Base-by-base conservation (phyloP, 2,888 invertebrate species). In the Clunio marinus region DNA sequence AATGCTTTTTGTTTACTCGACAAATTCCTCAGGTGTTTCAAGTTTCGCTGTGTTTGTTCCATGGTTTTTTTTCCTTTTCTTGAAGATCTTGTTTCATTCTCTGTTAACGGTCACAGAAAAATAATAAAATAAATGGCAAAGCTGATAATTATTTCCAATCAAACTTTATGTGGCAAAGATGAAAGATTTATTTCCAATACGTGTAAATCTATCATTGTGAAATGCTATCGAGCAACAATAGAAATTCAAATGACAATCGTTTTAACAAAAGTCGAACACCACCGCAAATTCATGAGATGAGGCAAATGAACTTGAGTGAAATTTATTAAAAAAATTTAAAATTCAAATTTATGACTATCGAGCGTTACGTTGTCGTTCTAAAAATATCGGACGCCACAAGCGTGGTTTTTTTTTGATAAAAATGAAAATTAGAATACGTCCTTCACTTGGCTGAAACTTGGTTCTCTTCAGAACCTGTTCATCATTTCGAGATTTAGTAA, bases 21-120 rank as follows among this genome's bases (percentile, higher is more conserved):
- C n/a, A 27, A 45, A 63, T 63, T 63, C 63, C 63, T 63, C 63
- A 63, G 63, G 63, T 63, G 63, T 63, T 63, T 63, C 46, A 37
- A 8, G 22, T 15, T 41, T 45, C 28, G 37, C 20, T 51, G 51
- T 51, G 22, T 22, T 51, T 22, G 41, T 41, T 10, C 10, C n/a
- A 41, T 41, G 41, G 15, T 41, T 15, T 41, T 41, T 41, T 41
- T 41, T 41, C 15, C 15, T 41, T 10, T n/a, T 41, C n/a, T 15
- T n/a, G 41, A n/a, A 41, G 41, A 41, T 41, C n/a, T n/a, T n/a
- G n/a, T n/a, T n/a, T n/a, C n/a, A n/a, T n/a, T n/a, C n/a, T n/a
- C n/a, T n/a, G n/a, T 41, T 41, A 41, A 41, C 41, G 41, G 41
- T 41, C 41, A 41, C n/a, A 5, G 10, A n/a, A n/a, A n/a, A n/a